Evolutionary conservation across 2,888 invertebrate genomes (phyloP), one percentile per base, ranked within the genome.

Genomic region (Meliscaeva auricollis): DNA sequence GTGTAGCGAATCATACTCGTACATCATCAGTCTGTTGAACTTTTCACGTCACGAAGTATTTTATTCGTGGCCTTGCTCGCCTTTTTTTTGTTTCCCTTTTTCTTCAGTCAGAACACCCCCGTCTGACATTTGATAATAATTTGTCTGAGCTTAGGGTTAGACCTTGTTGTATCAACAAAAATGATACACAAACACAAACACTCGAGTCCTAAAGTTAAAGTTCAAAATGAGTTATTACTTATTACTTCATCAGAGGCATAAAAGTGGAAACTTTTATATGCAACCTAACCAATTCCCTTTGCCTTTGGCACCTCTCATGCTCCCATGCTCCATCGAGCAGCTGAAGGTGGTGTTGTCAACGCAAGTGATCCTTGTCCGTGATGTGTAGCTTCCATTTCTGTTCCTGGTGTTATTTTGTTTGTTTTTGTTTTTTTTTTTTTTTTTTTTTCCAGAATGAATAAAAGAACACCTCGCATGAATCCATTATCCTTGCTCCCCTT

Each of bases 191-290:
- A 17, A 48, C 15, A 46, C 9, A 3, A 38, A n/a, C 5, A 30
- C 35, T 15, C 2, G 13, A 38, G 8, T 41, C 66, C 20, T 38
- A 38, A n/a, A 50, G 68, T 9, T 35, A 13, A 69, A 56, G 44
- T 44, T 66, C 46, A 35, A 80, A 72, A 80, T 75, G 72, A 75
- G 70, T 80, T 84, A 84, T 84, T 75, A 87, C 79, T 87, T 82
- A 87, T 80, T 83, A 87, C 79, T 73, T 76, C 87, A 83, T 83
- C 82, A 87, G 80, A 83, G 76, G 87, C 87, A 83, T 83, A 80
- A 76, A 79, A 74, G 87, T 87, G 82, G 70, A 87, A 87, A 77
- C 70, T 80, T 87, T 87, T 87, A 83, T 56, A 20, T 35, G 79
- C 48, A 74, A 58, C 54, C 22, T 69, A 62, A 44, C 58, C 52